Evolutionary conservation across 1,140 invertebrate species (phyloP).

Genomic region (Monochamus saltuarius): DNA sequence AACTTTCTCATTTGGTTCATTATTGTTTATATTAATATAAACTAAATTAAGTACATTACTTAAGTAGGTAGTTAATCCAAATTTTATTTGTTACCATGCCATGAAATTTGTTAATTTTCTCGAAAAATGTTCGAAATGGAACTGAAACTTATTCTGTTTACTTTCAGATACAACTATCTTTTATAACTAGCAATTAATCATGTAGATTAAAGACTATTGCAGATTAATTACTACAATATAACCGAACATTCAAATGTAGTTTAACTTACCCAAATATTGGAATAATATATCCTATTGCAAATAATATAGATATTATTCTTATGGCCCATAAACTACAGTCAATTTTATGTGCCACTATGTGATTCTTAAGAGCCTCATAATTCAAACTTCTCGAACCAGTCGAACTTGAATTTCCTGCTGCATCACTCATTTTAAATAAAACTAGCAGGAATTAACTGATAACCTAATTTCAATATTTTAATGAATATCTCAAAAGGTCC

Average conservation of each 20-base stretch:
- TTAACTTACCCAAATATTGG: slow-evolving; percentile 82
- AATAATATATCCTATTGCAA: slow-evolving; percentile 80
- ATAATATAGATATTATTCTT: slow-evolving; percentile 77
- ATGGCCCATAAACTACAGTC: slow-evolving; percentile 82
- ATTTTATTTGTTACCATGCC: too few species aligned
- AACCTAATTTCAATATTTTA: too few species aligned
- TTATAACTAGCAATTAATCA: not conserved
- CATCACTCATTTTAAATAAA: slow-evolving; percentile 25
- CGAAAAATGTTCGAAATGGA: not conserved
- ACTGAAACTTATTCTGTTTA: not conserved
- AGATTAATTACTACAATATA: too few species aligned
- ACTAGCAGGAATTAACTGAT: not conserved
- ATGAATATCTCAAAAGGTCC: too few species aligned
- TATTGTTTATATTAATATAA: too few species aligned
- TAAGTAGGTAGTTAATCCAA: too few species aligned
- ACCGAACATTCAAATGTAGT: not conserved
- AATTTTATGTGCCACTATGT: slow-evolving; percentile 79
- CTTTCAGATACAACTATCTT: not conserved
- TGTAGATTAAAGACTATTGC: not conserved
- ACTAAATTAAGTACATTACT: too few species aligned
- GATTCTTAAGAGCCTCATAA: slow-evolving; percentile 66
- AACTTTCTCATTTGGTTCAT: too few species aligned
- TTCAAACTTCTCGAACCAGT: slow-evolving; percentile 33
- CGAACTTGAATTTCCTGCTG: not conserved
- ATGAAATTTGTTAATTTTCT: too few species aligned